phyloP scores from a whole-genome alignment of 2,888 invertebrate genomes.

The Meteorus colon region DNA sequence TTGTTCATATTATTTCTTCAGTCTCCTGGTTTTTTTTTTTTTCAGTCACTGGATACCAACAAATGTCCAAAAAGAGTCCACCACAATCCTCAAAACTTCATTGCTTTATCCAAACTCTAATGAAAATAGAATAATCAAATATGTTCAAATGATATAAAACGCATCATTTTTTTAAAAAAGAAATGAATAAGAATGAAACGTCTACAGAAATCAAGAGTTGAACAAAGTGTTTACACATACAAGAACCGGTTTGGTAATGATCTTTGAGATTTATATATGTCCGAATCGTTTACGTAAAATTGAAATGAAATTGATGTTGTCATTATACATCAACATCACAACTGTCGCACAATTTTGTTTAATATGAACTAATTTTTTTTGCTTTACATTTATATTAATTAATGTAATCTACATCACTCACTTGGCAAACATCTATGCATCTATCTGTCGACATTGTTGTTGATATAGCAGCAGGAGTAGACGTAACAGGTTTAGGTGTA shows the following conservation, averaged over 20 bases:
- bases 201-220: neutral
- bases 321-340: neutral
- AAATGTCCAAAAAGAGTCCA: too few species aligned
- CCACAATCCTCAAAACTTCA: too few species aligned
- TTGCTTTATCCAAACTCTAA: too few species aligned
- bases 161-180: too few species aligned
- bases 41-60: too few species aligned
- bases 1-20: too few species aligned
- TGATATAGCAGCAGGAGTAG: constrained; percentile 10
- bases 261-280: neutral
- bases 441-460: neutral
- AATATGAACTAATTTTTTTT: neutral
- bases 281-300: neutral
- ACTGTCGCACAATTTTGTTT: neutral
- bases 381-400: neutral
- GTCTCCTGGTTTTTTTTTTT: too few species aligned
- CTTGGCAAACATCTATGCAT: constrained; percentile 47
- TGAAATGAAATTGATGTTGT: neutral
- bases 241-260: constrained; percentile 29
- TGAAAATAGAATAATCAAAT: too few species aligned
- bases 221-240: neutral
- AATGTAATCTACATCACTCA: constrained; percentile 43
- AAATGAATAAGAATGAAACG: too few species aligned
- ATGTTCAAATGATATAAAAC: too few species aligned
- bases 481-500: neutral